Percentiles rank a stretch among this genome's conserved stretches.
phyloP scores from a whole-genome alignment of 2,888 invertebrate species.

The Eledona agricola region DNA sequence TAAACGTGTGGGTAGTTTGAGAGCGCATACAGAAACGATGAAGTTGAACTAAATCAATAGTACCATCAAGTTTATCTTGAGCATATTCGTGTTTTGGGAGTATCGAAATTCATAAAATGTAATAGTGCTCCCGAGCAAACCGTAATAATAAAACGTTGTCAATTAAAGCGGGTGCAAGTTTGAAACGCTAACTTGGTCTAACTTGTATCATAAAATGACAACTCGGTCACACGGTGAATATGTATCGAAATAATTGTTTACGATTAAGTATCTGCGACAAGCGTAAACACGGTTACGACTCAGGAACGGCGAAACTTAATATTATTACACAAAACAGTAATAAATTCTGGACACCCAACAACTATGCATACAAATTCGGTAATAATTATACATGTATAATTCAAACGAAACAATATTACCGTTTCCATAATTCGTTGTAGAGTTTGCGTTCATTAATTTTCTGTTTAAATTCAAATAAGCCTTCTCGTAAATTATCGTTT shows the following conservation, averaged over 20 bases:
- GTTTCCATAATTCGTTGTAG: conserved; percentile 40
- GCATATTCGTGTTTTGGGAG: no score
- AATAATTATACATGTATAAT: conserved; percentile 42
- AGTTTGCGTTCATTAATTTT: conserved; percentile 39
- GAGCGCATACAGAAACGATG: neutral
- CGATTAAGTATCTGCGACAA: neutral
- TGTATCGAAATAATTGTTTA: no score
- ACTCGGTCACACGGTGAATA: no score
- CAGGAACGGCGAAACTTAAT: conserved; percentile 24
- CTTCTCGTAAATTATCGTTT: conserved; percentile 36
- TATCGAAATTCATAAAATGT: conserved; percentile 21
- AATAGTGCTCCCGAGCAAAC: conserved; percentile 11
- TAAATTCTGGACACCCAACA: conserved; percentile 35
- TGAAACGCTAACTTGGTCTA: no score
- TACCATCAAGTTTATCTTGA: conserved; percentile 11
- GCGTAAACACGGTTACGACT: neutral
- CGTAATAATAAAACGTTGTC: conserved; percentile 12
- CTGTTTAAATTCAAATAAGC: conserved; percentile 41
- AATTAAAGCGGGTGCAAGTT: conserved; percentile 5
- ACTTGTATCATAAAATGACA: no score
- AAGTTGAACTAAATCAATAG: conserved; percentile 13
- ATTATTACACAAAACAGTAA: conserved; percentile 35
- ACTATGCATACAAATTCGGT: conserved; percentile 41
- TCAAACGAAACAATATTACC: conserved; percentile 40
- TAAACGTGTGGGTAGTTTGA: conserved; percentile 1